Evolutionary conservation across 2,113 vertebrate species (phyloP).

Genomic region (Xiphophorus maculatus): DNA sequence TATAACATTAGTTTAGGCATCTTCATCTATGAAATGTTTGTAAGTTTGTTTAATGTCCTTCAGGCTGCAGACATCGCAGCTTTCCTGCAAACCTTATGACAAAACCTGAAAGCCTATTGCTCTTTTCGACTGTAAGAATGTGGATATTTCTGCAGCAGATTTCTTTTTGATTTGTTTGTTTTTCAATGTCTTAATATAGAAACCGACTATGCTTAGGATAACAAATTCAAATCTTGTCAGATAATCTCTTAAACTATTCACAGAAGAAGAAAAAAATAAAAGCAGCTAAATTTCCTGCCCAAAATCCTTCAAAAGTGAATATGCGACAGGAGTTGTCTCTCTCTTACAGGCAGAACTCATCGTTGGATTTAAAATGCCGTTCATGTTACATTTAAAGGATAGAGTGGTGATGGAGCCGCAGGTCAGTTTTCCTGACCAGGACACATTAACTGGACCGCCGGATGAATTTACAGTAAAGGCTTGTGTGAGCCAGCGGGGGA

Average conservation of each 20-base stretch:
- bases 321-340: background rate
- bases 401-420: constrained; percentile 46
- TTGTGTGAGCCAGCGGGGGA: constrained; percentile 45
- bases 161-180: no score
- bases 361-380: background rate
- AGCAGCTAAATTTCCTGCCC: background rate
- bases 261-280: background rate
- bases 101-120: background rate
- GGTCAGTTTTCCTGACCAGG: constrained; percentile 55
- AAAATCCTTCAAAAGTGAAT: background rate
- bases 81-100: background rate
- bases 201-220: no score
- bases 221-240: background rate
- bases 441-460: constrained; percentile 66
- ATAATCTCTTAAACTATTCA: background rate
- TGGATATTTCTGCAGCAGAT: no score
- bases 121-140: background rate
- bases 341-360: background rate
- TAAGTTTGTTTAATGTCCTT: background rate
- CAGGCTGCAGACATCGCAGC: background rate
- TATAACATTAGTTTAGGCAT: no score
- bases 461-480: constrained; percentile 67
- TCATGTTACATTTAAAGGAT: constrained; percentile 29
- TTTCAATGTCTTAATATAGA: no score
- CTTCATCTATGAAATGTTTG: background rate